These are phyloP conservation scores for Phacellophora camtschatica DNA, from an alignment of 30 jellyfish, hydroid and myxozoan genomes.

Conservation along the genomic window DNA sequence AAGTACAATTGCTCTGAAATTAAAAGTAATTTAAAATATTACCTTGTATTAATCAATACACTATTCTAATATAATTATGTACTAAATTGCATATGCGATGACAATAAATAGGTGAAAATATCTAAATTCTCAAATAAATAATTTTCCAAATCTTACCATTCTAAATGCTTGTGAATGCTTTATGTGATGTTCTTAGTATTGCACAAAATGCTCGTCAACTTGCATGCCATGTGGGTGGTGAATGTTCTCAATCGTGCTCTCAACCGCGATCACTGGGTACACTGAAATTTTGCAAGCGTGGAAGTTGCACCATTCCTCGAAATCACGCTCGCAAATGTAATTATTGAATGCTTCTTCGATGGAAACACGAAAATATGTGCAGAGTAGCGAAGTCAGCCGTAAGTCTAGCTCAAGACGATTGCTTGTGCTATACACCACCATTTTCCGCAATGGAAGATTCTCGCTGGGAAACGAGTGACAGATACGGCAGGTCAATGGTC, in stretches of 20 bases:
- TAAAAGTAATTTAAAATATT: too few relatives aligned
- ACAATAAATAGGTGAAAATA: conserved; percentile 28
- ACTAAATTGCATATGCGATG: neutral
- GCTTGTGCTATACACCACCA: conserved; percentile 67
- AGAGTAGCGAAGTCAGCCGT: conserved; percentile 59
- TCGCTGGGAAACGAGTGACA: conserved; percentile 60
- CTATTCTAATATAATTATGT: neutral
- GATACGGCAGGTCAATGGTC: conserved; percentile 58
- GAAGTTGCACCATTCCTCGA: conserved; percentile 69
- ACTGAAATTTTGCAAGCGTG: conserved; percentile 71
- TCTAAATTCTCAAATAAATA: conserved; percentile 32
- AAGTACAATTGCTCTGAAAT: too few relatives aligned
- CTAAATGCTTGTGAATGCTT: conserved; percentile 49
- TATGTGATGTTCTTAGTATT: too few relatives aligned
- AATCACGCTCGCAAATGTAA: conserved; percentile 72
- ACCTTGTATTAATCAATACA: neutral
- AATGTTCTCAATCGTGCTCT: conserved; percentile 25
- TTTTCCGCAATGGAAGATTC: conserved; percentile 57
- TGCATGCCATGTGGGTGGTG: conserved; percentile 41
- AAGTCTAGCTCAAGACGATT: conserved; percentile 53
- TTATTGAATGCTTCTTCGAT: conserved; percentile 67
- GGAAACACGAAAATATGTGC: conserved; percentile 67
- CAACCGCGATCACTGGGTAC: conserved; percentile 69
- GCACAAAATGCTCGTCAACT: conserved; percentile 56
- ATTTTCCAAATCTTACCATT: conserved; percentile 29